Conservation (phyloP, 2,797 vertebrate genomes). For the Neopelma chrysocephalum region DNA sequence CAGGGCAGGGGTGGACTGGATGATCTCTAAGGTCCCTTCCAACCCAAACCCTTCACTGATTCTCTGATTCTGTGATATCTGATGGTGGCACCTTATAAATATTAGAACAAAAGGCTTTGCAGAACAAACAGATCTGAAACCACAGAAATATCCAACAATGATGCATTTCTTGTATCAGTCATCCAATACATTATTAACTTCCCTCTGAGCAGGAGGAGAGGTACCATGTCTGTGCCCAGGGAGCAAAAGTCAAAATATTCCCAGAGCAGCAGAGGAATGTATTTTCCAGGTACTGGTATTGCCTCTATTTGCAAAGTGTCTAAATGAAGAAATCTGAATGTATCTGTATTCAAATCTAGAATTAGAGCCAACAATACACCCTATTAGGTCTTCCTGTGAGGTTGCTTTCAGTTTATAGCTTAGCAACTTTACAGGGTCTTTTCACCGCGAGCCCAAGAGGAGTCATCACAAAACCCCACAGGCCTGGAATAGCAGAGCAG, state of each 20-base stretch:
- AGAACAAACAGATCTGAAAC: slow-evolving; percentile 53
- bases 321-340: background rate
- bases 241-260: slow-evolving; percentile 18
- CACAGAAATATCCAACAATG: slow-evolving; percentile 1
- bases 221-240: background rate
- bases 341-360: background rate
- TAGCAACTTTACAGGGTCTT: background rate
- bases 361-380: background rate
- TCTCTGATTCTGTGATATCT: background rate
- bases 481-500: background rate
- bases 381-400: background rate
- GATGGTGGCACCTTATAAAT: slow-evolving; percentile 4
- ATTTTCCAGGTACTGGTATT: background rate
- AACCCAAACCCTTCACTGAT: background rate
- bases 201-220: background rate
- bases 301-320: background rate
- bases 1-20: too few relatives aligned
- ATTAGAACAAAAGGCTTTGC: slow-evolving; percentile 45
- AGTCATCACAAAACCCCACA: background rate
- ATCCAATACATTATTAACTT: slow-evolving; percentile 39
- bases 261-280: background rate
- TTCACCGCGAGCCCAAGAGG: background rate
- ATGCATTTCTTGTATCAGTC: background rate
- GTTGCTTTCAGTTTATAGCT: background rate
- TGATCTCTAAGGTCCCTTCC: background rate